Evolutionary conservation across 2,797 vertebrate genomes (phyloP).

Genomic region (Cercopithecus diana): DNA sequence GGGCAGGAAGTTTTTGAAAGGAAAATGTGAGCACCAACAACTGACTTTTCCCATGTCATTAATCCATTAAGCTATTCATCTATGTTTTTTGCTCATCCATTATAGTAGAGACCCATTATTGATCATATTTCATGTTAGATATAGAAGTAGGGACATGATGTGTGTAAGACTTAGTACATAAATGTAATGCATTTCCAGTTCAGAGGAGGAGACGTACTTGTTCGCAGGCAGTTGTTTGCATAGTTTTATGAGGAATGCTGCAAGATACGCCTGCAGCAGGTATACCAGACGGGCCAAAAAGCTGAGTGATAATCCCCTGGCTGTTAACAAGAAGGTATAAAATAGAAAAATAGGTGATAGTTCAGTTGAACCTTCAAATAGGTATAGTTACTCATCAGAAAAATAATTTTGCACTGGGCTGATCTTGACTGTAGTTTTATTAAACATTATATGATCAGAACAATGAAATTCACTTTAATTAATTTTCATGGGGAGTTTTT

Average conservation of each 20-base stretch:
- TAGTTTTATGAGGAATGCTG: not conserved
- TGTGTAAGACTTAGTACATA: not conserved
- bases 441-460: constrained; percentile 7
- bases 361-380: not conserved
- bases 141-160: not conserved
- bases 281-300: not conserved
- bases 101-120: not conserved
- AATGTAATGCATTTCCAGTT: not conserved
- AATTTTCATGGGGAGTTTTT: constrained; percentile 12
- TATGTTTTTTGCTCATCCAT: not conserved
- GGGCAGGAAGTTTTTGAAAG: not conserved
- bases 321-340: not conserved
- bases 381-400: not conserved
- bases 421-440: not conserved
- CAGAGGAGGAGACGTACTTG: not conserved
- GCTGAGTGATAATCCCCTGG: not conserved
- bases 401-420: not conserved
- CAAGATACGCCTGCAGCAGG: not conserved
- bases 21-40: not conserved
- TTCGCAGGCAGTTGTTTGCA: not conserved
- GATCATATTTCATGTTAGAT: not conserved
- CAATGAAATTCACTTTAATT: not conserved
- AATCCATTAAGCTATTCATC: not conserved
- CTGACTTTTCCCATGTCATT: not conserved
- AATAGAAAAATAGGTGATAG: not conserved